Conservation (phyloP, 1,140 invertebrate species). For the Caenorhabditis briggsae region DNA sequence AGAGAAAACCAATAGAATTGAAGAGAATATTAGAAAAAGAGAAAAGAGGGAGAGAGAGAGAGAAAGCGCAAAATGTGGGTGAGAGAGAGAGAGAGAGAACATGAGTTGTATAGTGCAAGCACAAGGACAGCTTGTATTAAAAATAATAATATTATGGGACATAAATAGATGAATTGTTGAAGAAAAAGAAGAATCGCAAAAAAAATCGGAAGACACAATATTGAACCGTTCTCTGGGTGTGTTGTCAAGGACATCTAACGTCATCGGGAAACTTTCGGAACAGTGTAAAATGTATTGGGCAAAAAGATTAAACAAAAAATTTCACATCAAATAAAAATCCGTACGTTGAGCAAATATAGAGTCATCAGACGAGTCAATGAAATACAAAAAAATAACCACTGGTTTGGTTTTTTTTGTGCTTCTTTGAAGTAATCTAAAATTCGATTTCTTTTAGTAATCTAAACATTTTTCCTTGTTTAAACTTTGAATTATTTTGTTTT, state of each 20-base stretch:
- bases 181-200: not conserved
- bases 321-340: not conserved
- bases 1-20: not conserved
- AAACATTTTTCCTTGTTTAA: no score
- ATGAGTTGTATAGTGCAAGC: slow-evolving; percentile 40
- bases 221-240: not conserved
- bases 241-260: slow-evolving; percentile 7
- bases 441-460: no score
- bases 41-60: not conserved
- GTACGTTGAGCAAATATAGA: not conserved
- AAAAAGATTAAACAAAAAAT: slow-evolving; percentile 37
- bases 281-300: not conserved
- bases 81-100: not conserved
- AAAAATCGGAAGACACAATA: not conserved
- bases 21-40: no score
- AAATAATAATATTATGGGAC: not conserved
- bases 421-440: not conserved
- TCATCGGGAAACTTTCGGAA: not conserved
- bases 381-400: not conserved
- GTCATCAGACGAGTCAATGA: not conserved
- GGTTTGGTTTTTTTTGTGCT: not conserved
- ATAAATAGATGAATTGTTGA: not conserved
- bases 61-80: not conserved
- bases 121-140: not conserved
- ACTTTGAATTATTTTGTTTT: no score